phyloP scores from a whole-genome alignment of 2,797 vertebrate genomes.

The Scomberomorus guttatus region DNA sequence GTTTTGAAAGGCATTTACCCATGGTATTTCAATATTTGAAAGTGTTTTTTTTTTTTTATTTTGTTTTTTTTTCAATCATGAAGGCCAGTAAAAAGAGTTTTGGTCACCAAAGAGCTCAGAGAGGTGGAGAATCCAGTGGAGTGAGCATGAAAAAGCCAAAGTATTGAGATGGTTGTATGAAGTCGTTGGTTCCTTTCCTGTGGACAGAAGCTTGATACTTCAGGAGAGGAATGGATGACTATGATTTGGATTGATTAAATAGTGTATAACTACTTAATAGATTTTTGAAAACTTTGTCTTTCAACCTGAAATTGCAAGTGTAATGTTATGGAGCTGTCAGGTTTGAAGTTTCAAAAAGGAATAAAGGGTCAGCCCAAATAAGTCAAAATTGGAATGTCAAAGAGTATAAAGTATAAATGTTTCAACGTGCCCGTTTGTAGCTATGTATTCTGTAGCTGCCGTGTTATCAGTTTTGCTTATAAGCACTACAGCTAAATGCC shows the following conservation, averaged over 20 bases:
- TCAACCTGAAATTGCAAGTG: neutral
- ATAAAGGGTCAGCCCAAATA: neutral
- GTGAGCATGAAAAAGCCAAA: neutral
- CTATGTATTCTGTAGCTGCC: conserved; percentile 7
- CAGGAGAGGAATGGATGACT: neutral
- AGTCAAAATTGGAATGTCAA: conserved; percentile 34
- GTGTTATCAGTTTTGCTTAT: conserved; percentile 54
- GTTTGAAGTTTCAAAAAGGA: conserved; percentile 5
- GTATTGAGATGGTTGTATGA: neutral
- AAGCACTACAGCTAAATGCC: conserved; percentile 33
- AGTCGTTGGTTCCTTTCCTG: neutral
- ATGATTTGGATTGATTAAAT: neutral
- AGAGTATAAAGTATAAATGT: conserved; percentile 29
- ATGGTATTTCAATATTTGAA: conserved; percentile 14
- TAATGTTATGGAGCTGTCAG: neutral
- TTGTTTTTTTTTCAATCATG: neutral
- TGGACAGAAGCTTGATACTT: neutral
- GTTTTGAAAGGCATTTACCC: conserved; percentile 42
- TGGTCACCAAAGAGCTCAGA: neutral
- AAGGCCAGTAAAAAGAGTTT: conserved; percentile 12
- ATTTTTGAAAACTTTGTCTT: neutral
- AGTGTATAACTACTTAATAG: neutral
- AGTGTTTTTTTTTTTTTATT: too few species aligned
- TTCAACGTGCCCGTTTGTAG: conserved; percentile 36
- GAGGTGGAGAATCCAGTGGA: neutral